These are phyloP conservation scores for Hippolais icterina DNA, from an alignment of 2,113 vertebrate genomes.

Conservation along the genomic window DNA sequence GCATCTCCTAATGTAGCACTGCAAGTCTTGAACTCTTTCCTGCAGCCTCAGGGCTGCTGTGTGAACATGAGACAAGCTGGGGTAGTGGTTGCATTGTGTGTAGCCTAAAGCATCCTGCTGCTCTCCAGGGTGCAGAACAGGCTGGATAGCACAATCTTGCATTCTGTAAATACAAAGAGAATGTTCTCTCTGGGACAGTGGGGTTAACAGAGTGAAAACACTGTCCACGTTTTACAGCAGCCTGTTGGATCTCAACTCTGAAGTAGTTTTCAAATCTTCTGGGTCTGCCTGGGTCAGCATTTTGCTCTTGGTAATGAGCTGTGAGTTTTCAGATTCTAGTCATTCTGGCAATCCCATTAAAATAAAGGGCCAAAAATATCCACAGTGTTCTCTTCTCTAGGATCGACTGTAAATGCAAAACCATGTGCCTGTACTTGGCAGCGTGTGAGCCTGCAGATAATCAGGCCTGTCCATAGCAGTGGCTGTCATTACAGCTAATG, in stretches of 20 bases:
- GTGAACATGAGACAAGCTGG: background rate
- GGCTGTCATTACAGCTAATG: slow-evolving; percentile 6
- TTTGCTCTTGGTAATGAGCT: slow-evolving; percentile 46
- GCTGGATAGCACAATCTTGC: background rate
- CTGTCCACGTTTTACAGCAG: background rate
- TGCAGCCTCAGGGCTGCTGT: background rate
- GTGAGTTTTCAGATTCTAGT: slow-evolving; percentile 43
- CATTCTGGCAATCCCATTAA: slow-evolving; percentile 15
- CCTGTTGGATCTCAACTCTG: background rate
- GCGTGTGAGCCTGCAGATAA: background rate
- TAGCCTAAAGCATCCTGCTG: background rate
- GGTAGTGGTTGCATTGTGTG: background rate
- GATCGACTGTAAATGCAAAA: background rate
- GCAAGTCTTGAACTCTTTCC: background rate
- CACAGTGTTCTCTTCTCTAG: background rate
- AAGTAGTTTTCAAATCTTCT: background rate
- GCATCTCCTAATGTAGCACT: background rate
- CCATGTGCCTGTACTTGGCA: background rate
- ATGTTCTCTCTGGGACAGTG: background rate
- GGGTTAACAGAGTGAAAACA: background rate
- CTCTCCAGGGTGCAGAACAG: background rate
- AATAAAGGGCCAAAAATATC: slow-evolving; percentile 8
- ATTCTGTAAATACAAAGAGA: background rate
- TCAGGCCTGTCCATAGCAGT: slow-evolving; percentile 17
- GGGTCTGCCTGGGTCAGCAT: slow-evolving; percentile 23